Base-by-base conservation (phyloP, 2,113 vertebrate species). In the Limanda limanda region DNA sequence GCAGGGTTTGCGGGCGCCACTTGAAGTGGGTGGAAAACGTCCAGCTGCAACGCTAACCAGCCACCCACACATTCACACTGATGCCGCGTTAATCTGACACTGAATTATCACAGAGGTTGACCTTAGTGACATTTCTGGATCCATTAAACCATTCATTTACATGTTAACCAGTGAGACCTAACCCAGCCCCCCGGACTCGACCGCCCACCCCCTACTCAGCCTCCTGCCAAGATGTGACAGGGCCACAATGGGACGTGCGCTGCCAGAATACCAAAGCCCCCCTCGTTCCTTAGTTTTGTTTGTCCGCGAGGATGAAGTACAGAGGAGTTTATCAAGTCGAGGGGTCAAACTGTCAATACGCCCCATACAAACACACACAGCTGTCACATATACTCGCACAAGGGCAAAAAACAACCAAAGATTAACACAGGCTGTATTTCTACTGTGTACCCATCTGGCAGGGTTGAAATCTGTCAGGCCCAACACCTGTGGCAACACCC, bases 61-160 rank as follows among this genome's bases (percentile, higher is more conserved):
- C 71, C 82, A 52, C 78, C 72, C 79, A 79, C 85, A 31, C 37
- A 25, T 35, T 5, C 24, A 20, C 68, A n/a, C 5, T 11, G 45
- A 65, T 17, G 71, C 45, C 0, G 23, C 66, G 31, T 64, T 78
- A 86, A 86, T 85, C 62, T 86, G 86, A 70, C 85, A 59, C 76
- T 92, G 81, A 90, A 89, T 90, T 79, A 92, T 88, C 91, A 81
- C 79, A 82, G 79, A 89, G 52, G 57, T 89, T 88, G 75, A 93
- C 90, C 89, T 63, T 0, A 1, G 10, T 64, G 89, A 76, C 91
- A 93, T 85, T 37, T 71, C 87, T 79, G 20, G 68, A 56, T 76
- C 92, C 87, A 93, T 87, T 91, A 89, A 82, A 82, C 80, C 82
- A 63, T 76, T 91, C 87, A 94, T 95, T 94, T 93, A 86, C 15